Percentiles rank a stretch among this genome's conserved stretches.
Evolutionary conservation across 1,140 invertebrate species (phyloP).

Genomic region (Drosophila seguyi): DNA sequence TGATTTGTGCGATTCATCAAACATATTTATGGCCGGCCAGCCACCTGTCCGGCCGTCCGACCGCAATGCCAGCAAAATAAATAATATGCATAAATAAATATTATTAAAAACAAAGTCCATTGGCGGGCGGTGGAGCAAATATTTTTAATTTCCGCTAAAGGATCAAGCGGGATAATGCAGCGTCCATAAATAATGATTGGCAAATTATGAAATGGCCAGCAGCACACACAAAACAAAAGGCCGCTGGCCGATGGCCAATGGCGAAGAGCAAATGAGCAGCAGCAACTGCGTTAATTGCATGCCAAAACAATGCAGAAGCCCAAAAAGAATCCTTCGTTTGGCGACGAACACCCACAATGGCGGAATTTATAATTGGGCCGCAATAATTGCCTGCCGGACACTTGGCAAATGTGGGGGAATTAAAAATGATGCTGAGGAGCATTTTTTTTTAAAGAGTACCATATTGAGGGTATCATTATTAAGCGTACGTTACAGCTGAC

Average conservation of each 20-base stretch:
- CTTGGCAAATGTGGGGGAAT: too few relatives aligned
- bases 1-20: constrained; percentile 55
- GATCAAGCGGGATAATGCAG: constrained; percentile 52
- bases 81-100: constrained; percentile 57
- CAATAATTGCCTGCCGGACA: neutral
- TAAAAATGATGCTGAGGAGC: too few relatives aligned
- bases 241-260: neutral
- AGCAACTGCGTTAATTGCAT: constrained; percentile 26
- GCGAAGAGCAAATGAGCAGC: constrained; percentile 20
- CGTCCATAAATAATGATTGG: constrained; percentile 65
- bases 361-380: constrained; percentile 1
- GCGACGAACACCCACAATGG: neutral
- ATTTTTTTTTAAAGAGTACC: too few relatives aligned
- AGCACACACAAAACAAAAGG: constrained; percentile 23
- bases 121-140: constrained; percentile 8
- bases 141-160: constrained; percentile 73
- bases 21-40: constrained; percentile 53
- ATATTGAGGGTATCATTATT: too few relatives aligned
- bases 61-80: constrained; percentile 49
- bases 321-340: neutral
- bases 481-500: too few relatives aligned
- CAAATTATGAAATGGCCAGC: constrained; percentile 55
- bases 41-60: constrained; percentile 40
- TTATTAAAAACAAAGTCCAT: constrained; percentile 24
- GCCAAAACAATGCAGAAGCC: constrained; percentile 18